Evolutionary conservation across 1,140 invertebrate species (phyloP), one percentile per base, ranked within the genome.

Genomic region (Drosophila ercepeae): DNA sequence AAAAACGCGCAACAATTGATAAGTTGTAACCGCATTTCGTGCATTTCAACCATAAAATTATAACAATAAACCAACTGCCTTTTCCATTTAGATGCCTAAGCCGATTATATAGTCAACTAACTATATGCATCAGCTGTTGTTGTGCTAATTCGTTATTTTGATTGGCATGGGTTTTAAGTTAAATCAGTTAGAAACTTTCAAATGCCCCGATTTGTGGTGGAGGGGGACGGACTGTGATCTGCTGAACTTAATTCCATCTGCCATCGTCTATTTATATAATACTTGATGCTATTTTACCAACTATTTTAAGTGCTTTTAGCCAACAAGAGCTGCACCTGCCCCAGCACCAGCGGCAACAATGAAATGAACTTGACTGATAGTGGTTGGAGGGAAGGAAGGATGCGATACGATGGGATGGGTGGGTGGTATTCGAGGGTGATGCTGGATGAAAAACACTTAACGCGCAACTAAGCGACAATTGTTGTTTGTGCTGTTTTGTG

Each of bases 381-480:
- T 14, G 36, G n/a, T n/a, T n/a, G 36, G 36, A 7, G 29, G 6
- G 2, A 32, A 1, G 29, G 29, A 32, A 49, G 61, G 61, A 21
- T 21, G 21, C 34, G 7, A 11, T n/a, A n/a, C n/a, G 36, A 41
- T 2, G 14, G n/a, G 9, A 36, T 14, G 34, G 34, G 34, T 1
- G 34, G 36, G n/a, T 41, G n/a, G 36, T 4, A 8, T 41, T 41
- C 14, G 36, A 16, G 14, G 36, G 36, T 41, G 52, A 76, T 71
- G 79, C 78, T 84, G 59, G 69, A 65, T 59, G 45, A 50, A 71
- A 86, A 86, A 64, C 81, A 86, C 81, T 86, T 79, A 60, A 60
- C 44, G 60, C 67, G 41, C 59, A 75, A 86, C 75, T 81, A 86
- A 86, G 72, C 81, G 79, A 61, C 81, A 79, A 76, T 73, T 84